Evolutionary conservation across 2,113 vertebrate species (phyloP).

Genomic region (Brachyistius frenatus): DNA sequence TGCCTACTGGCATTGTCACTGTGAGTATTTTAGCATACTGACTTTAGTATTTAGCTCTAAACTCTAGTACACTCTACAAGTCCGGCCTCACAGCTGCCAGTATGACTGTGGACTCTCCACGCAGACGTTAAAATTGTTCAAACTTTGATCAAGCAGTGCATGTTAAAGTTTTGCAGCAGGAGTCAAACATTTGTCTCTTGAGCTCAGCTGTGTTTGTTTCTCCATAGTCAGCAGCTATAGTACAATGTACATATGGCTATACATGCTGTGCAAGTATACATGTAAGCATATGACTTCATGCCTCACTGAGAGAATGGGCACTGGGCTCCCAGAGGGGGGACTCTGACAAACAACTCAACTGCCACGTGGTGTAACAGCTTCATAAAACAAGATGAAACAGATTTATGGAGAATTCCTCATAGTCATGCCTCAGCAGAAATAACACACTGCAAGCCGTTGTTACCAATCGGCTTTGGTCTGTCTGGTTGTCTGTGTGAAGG

Average conservation of each 20-base stretch:
- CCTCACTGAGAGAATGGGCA: slow-evolving; percentile 35
- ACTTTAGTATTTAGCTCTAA: too few species aligned
- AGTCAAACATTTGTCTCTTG: background rate
- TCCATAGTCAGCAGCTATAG: slow-evolving; percentile 4
- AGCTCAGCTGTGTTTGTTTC: background rate
- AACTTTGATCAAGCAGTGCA: slow-evolving; percentile 1
- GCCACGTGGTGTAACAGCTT: slow-evolving; percentile 30
- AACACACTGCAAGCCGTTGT: slow-evolving; percentile 63
- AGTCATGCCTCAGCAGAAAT: slow-evolving; percentile 50
- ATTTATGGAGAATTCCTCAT: slow-evolving; percentile 62
- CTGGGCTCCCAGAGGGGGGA: slow-evolving; percentile 43
- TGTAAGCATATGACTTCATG: slow-evolving; percentile 26
- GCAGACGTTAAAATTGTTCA: background rate
- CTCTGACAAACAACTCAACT: slow-evolving; percentile 37
- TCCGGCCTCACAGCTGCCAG: too few species aligned
- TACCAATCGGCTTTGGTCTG: slow-evolving; percentile 62
- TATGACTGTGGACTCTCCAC: too few species aligned
- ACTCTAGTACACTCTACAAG: too few species aligned
- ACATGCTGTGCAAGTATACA: slow-evolving; percentile 10
- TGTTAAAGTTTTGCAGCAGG: background rate
- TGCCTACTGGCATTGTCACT: too few species aligned
- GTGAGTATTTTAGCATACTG: too few species aligned
- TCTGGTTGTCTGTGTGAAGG: slow-evolving; percentile 40
- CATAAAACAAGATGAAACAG: slow-evolving; percentile 54
- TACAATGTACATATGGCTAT: background rate